phyloP scores from a whole-genome alignment of 2,888 invertebrate genomes.

The Machimus rusticus region DNA sequence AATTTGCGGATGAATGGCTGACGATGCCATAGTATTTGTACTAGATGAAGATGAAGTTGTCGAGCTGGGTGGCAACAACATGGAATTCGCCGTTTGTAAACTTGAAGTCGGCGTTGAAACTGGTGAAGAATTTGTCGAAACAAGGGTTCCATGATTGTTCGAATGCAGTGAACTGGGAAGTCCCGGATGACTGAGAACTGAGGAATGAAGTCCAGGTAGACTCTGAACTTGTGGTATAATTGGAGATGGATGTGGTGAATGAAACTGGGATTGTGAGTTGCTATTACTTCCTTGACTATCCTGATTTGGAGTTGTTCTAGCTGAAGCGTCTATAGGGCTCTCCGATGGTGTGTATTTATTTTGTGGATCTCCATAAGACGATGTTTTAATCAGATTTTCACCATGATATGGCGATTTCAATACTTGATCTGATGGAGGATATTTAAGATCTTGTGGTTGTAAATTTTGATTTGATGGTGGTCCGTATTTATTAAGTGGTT shows the following conservation, averaged over 20 bases:
- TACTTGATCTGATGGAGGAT: constrained; percentile 54
- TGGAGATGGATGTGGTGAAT: constrained; percentile 60
- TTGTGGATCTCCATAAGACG: constrained; percentile 56
- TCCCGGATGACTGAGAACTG: constrained; percentile 58
- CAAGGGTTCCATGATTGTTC: constrained; percentile 55
- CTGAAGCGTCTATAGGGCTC: constrained; percentile 62
- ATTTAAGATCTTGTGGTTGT: constrained; percentile 61
- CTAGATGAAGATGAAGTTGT: constrained; percentile 50
- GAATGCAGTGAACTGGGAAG: constrained; percentile 55
- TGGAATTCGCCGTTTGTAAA: constrained; percentile 60
- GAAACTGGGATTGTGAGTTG: constrained; percentile 57
- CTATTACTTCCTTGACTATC: constrained; percentile 63
- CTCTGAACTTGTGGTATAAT: constrained; percentile 56
- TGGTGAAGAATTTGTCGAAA: constrained; percentile 54
- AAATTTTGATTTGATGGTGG: constrained; percentile 50
- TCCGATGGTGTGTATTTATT: constrained; percentile 57
- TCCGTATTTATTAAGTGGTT: constrained; percentile 59
- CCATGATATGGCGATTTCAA: constrained; percentile 57
- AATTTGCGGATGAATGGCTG: constrained; percentile 54
- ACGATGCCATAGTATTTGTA: constrained; percentile 53
- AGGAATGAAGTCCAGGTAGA: constrained; percentile 61
- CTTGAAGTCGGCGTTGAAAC: constrained; percentile 48
- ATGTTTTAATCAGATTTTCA: constrained; percentile 62
- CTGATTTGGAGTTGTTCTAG: constrained; percentile 62
- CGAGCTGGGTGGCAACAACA: constrained; percentile 62